These are phyloP conservation scores for Apotomis turbidana DNA, from an alignment of 2,888 invertebrate species.

Conservation along the genomic window DNA sequence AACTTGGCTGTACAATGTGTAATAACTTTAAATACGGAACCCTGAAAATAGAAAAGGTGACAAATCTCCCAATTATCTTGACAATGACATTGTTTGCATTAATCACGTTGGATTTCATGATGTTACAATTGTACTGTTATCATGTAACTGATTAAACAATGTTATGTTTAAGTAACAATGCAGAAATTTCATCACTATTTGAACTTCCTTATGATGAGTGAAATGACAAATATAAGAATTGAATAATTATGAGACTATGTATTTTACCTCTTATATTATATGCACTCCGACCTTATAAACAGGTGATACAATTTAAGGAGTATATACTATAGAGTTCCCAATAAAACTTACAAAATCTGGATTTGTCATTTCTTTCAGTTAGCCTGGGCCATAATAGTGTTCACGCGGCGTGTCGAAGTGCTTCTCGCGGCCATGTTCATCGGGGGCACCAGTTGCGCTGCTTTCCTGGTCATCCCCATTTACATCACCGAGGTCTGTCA, in stretches of 20 bases:
- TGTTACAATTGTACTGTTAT: background rate
- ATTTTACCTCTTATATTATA: too few species aligned
- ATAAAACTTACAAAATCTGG: too few species aligned
- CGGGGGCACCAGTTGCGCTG: constrained; percentile 40
- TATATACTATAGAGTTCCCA: too few species aligned
- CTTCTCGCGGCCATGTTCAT: constrained; percentile 43
- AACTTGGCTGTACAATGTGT: background rate
- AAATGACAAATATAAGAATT: too few species aligned
- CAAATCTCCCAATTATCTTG: background rate
- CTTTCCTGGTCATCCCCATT: constrained; percentile 43
- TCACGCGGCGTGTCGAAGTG: constrained; percentile 39
- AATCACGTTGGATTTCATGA: background rate
- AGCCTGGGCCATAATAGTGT: constrained; percentile 40
- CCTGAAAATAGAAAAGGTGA: background rate
- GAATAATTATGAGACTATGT: too few species aligned
- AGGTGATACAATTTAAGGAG: too few species aligned
- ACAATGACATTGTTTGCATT: constrained; percentile 8
- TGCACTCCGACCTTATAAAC: too few species aligned
- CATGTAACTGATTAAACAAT: background rate
- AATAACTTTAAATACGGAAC: background rate
- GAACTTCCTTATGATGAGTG: too few species aligned
- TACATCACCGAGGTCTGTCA: constrained; percentile 46
- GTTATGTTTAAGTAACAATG: background rate
- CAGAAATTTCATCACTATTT: too few species aligned
- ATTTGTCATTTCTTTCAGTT: constrained; percentile 35